Conservation (phyloP, 2,888 invertebrate species). For the Calameuta filiformis region DNA sequence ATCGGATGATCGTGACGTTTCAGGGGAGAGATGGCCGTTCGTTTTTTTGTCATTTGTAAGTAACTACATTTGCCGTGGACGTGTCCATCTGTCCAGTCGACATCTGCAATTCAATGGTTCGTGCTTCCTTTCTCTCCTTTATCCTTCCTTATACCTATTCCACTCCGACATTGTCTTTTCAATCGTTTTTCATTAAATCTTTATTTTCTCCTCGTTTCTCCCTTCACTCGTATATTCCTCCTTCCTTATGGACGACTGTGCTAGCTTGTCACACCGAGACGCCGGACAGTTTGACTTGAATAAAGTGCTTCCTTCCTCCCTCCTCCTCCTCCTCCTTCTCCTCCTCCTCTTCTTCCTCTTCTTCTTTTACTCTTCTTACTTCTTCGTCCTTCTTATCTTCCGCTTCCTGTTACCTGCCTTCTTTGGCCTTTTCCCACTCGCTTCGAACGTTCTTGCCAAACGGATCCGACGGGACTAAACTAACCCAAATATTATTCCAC, state of each 20-base stretch:
- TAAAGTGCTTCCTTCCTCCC: background rate
- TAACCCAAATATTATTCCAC: slow-evolving; percentile 46
- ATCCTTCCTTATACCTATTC: background rate
- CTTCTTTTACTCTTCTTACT: slow-evolving; percentile 14
- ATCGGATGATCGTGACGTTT: background rate
- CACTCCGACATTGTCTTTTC: background rate
- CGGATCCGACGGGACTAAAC: background rate
- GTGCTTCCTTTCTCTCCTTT: background rate
- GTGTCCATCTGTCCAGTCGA: slow-evolving; percentile 56
- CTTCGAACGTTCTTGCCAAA: slow-evolving; percentile 17
- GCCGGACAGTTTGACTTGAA: background rate
- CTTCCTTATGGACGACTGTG: background rate
- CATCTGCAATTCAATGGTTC: slow-evolving; percentile 57
- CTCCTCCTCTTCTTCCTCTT: slow-evolving; percentile 11
- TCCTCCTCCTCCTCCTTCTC: background rate
- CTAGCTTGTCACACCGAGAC: background rate
- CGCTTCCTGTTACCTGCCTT: background rate
- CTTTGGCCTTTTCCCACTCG: background rate
- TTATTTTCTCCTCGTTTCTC: background rate
- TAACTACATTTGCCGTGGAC: slow-evolving; percentile 28
- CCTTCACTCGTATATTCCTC: background rate
- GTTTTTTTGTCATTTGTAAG: background rate
- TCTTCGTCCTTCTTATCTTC: slow-evolving; percentile 9
- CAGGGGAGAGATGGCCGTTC: background rate
- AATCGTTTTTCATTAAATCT: background rate